These are phyloP conservation scores for Miichthys miiuy DNA, from an alignment of 2,797 vertebrate species.

Conservation along the genomic window DNA sequence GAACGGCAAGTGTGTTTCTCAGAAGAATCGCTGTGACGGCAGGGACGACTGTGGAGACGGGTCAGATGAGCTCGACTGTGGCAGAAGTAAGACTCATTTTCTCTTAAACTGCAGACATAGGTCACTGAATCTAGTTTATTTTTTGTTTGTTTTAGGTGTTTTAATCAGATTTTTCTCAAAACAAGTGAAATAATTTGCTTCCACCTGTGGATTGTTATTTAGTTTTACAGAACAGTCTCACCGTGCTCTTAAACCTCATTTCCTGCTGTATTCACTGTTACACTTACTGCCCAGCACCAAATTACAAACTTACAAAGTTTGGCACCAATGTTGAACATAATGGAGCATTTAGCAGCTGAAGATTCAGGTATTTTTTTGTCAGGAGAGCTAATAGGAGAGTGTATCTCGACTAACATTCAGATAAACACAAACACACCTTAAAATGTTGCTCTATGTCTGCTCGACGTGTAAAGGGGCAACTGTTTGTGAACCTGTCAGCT, in stretches of 20 bases:
- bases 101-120: neutral
- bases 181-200: neutral
- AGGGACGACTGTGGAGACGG: slow-evolving; percentile 88
- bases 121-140: neutral
- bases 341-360: neutral
- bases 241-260: neutral
- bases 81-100: slow-evolving; percentile 65
- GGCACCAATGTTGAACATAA: neutral
- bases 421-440: neutral
- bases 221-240: neutral
- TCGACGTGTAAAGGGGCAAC: neutral
- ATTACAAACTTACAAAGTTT: neutral
- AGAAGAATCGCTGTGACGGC: slow-evolving; percentile 84
- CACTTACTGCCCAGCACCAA: neutral
- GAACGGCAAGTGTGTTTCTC: slow-evolving; percentile 86
- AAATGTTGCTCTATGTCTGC: neutral
- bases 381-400: neutral
- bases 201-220: too few species aligned
- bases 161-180: neutral
- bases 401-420: neutral
- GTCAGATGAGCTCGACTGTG: slow-evolving; percentile 89
- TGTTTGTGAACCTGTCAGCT: neutral
- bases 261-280: neutral
- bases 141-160: neutral
- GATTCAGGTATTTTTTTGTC: neutral